phyloP scores from a whole-genome alignment of 2,888 invertebrate genomes.

The Keiferia lycopersicella region DNA sequence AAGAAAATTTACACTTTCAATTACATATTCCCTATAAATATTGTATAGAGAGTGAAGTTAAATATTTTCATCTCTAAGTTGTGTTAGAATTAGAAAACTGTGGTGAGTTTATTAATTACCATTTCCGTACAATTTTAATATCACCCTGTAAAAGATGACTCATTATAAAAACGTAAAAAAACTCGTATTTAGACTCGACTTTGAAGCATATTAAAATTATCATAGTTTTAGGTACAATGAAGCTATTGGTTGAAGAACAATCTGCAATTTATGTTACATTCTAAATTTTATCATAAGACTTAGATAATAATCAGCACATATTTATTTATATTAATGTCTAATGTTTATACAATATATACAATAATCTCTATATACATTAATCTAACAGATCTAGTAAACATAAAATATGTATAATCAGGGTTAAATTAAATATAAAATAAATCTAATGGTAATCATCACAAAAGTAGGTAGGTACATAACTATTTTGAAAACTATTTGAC shows the following conservation, averaged over 20 bases:
- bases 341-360: conserved; percentile 63
- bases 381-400: conserved; percentile 63
- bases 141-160: background rate
- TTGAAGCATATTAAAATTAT: conserved; percentile 36
- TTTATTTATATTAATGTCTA: conserved; percentile 31
- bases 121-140: background rate
- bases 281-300: conserved; percentile 17
- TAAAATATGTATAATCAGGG: conserved; percentile 33
- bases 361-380: conserved; percentile 54
- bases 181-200: background rate
- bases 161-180: conserved; percentile 20
- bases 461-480: background rate
- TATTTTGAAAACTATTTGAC: too few species aligned
- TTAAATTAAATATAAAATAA: conserved; percentile 35
- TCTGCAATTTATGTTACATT: background rate
- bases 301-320: conserved; percentile 20
- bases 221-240: conserved; percentile 46
- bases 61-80: background rate
- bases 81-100: too few species aligned
- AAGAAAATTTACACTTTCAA: conserved; percentile 7
- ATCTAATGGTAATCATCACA: conserved; percentile 72
- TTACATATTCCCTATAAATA: background rate
- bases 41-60: background rate
- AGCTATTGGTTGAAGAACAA: conserved; percentile 8
- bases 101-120: background rate